Conservation (phyloP, 2,888 invertebrate genomes). For the Cyrtodaria siliqua region DNA sequence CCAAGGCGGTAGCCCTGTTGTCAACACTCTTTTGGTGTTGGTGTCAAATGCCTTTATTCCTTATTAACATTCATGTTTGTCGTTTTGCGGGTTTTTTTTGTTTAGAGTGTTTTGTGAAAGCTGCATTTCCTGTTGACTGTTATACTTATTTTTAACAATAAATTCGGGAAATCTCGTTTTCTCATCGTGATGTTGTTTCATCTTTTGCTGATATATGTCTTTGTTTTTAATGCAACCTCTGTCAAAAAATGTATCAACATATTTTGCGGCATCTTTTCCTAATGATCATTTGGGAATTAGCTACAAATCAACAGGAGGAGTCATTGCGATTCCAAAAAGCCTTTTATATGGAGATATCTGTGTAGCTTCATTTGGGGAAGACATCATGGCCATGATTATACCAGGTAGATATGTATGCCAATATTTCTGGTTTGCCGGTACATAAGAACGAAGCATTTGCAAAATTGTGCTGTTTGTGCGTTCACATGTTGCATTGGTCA, state of each 20-base stretch:
- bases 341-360: conserved; percentile 52
- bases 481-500: conserved; percentile 61
- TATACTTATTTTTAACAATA: too few relatives aligned
- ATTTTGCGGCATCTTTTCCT: conserved; percentile 41
- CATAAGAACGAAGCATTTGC: conserved; percentile 52
- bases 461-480: conserved; percentile 52
- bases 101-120: too few relatives aligned
- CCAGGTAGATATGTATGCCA: conserved; percentile 56
- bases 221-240: conserved; percentile 41
- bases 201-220: background rate
- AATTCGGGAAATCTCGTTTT: conserved; percentile 2
- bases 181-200: conserved; percentile 2
- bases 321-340: conserved; percentile 60
- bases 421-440: conserved; percentile 45
- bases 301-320: conserved; percentile 44
- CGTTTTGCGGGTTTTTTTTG: too few relatives aligned
- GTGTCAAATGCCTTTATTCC: too few relatives aligned
- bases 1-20: too few relatives aligned
- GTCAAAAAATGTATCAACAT: conserved; percentile 39
- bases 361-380: conserved; percentile 57
- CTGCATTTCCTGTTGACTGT: too few relatives aligned
- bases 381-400: conserved; percentile 63
- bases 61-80: too few relatives aligned
- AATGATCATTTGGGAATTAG: conserved; percentile 8
- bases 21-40: too few relatives aligned